Conservation (phyloP, 2,888 invertebrate genomes). For the Caenorhabditis sp. region DNA sequence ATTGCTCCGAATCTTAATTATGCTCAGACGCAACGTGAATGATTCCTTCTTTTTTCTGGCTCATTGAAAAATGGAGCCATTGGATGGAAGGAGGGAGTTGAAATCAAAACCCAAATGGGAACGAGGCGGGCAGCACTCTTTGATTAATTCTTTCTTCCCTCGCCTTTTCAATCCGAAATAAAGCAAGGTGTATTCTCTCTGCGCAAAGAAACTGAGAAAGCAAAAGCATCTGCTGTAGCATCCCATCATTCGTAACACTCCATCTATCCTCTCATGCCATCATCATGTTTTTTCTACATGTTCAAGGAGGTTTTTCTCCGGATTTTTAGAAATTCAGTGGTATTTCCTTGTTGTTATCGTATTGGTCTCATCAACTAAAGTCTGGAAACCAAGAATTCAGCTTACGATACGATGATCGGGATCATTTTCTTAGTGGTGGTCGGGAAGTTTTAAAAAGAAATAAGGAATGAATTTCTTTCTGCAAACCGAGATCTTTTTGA, state of each 20-base stretch:
- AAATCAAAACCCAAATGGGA: slow-evolving; percentile 17
- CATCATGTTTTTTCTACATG: slow-evolving; percentile 4
- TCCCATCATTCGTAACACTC: background rate
- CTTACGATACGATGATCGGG: slow-evolving; percentile 7
- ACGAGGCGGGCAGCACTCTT: background rate
- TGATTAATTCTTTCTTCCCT: slow-evolving; percentile 24
- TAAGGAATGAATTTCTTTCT: too few relatives aligned
- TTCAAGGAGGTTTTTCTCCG: too few relatives aligned
- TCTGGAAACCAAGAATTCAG: background rate
- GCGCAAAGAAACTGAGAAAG: too few relatives aligned
- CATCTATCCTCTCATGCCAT: background rate
- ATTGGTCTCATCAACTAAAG: background rate
- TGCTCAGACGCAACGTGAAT: slow-evolving; percentile 25
- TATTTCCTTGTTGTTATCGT: background rate
- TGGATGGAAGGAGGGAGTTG: too few relatives aligned
- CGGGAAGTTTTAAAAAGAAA: background rate
- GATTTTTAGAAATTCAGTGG: background rate
- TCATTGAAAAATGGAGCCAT: too few relatives aligned
- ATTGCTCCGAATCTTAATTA: slow-evolving; percentile 33
- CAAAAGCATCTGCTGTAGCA: background rate
- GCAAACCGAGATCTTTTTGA: background rate
- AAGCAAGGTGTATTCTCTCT: background rate
- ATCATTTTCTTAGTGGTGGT: slow-evolving; percentile 1
- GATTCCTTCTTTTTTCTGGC: background rate
- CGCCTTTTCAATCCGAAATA: background rate